Evolutionary conservation across 2,888 invertebrate genomes (phyloP).

Genomic region (Leptopilina myrica): DNA sequence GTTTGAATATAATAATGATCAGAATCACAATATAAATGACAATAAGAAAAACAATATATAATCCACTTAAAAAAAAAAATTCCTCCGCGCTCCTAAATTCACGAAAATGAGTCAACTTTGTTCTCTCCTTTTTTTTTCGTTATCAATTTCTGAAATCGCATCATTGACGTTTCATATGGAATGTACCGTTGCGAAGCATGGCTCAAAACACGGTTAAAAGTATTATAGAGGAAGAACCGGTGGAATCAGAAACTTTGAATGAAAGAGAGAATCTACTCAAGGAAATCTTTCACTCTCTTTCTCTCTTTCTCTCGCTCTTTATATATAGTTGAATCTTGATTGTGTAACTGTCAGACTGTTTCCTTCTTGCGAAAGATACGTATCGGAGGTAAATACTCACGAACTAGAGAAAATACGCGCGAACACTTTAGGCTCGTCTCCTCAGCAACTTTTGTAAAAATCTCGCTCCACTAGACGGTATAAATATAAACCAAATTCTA

Average conservation of each 20-base stretch:
- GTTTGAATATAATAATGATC: too few relatives aligned
- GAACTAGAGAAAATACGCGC: constrained; percentile 1
- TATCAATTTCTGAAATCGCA: too few relatives aligned
- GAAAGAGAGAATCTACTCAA: constrained; percentile 62
- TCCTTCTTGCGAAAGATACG: constrained; percentile 41
- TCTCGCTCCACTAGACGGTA: too few relatives aligned
- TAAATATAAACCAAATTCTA: too few relatives aligned
- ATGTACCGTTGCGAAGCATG: constrained; percentile 59
- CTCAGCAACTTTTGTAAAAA: background rate
- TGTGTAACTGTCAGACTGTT: constrained; percentile 32
- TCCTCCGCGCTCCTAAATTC: too few relatives aligned
- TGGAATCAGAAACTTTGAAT: constrained; percentile 53
- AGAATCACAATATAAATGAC: too few relatives aligned
- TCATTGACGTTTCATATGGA: background rate
- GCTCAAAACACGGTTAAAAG: constrained; percentile 37
- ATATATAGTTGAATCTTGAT: constrained; percentile 36
- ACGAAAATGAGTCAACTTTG: too few relatives aligned
- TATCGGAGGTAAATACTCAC: constrained; percentile 39
- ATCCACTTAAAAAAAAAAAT: too few relatives aligned
- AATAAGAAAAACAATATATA: too few relatives aligned
- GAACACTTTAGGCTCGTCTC: constrained; percentile 19
- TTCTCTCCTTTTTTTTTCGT: background rate
- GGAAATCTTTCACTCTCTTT: constrained; percentile 51
- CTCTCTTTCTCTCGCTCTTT: constrained; percentile 41
- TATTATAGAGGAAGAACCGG: background rate